Evolutionary conservation across 2,113 vertebrate genomes (phyloP), one percentile per base, ranked within the genome.

Genomic region (Triplophysa dalaica): DNA sequence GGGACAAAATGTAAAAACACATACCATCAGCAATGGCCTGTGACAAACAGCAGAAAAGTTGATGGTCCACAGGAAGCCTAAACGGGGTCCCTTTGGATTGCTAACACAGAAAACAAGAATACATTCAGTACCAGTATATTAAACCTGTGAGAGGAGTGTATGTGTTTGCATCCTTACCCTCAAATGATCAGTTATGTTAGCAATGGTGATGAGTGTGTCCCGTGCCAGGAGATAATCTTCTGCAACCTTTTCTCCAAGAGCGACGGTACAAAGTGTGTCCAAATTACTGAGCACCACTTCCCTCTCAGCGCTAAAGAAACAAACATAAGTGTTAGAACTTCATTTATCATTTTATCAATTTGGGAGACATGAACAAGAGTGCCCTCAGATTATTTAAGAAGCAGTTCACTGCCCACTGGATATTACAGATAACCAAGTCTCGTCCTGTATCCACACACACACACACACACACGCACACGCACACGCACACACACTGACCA

Each of bases 261-360:
- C 97, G 26, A 92, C 89, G 2, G 90, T 93, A 79, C 96, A 94
- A 84, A 99, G 91, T 0, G 94, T 93, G 65, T 98, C 95, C 89
- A 99, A 86, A 86, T 99, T 99, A 90, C 97, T 95, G 3, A 95
- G 94, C 58, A 97, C 92, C 73, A 98, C 96, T 87, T 98, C 96
- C 73, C 95, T 93, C 77, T 98, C 95, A 54, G 94, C 94, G 81
- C 98, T 99, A 52, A 8, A 54, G 14, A 45, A 17, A 69, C 73
- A 78, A 1, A 74, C 22, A 65, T 26, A 56, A 13, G 65, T 7
- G 9, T 79, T 41, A 54, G 24, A 8, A 58, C n/a, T 21, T 58
- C 19, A 58, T 58, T 1, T 58, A 58, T 58, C 54, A 58, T 58
- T 19, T 58, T 19, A 10, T 6, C n/a, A 21, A 0, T n/a, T 54